Evolutionary conservation across 1,140 invertebrate genomes (phyloP), one percentile per base, ranked within the genome.

Genomic region (Helicoverpa zea): DNA sequence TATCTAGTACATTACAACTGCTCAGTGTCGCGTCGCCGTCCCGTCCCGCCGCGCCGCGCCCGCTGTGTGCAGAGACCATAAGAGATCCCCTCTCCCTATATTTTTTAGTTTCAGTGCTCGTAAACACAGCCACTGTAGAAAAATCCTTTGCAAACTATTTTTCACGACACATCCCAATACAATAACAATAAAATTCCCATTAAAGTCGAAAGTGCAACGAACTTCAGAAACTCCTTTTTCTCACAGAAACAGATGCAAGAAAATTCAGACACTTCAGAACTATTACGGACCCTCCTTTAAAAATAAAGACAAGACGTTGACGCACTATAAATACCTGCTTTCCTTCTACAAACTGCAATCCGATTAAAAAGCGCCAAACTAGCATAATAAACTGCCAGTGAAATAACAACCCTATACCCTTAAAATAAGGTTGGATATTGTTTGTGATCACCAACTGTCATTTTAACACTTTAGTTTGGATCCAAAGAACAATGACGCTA

Each of bases 381-480:
- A 59, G 59, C 76, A 75, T 51, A 63, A 29, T 2, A 35, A 75
- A 18, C 14, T 1, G 4, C n/a, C 47, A 58, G 14, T 18, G 1
- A 3, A 66, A 66, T 49, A 49, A 18, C 30, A n/a, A 79, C 70
- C 35, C 23, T 66, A 64, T 30, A 3, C 5, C 0, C 0, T 7
- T 2, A 10, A 0, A n/a, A 30, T 52, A 79, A 18, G 30, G 52
- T 63, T 64, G 16, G 12, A 23, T 59, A 18, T 79, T 66, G 11
- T 74, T 73, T 68, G 52, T 30, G 5, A 5, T 13, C 5, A 12
- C 23, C 18, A 74, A 74, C 52, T 80, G 70, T 79, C 75, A 78
- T 82, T 81, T 74, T 79, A 77, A 68, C 64, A 70, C 64, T 84
- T 80, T 78, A 84, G 77, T 83, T 81, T 79, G 75, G 66, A 70